Percentiles rank a stretch among this genome's conserved stretches.
Evolutionary conservation across 2,888 invertebrate genomes (phyloP).

Genomic region (Drosophila atroscutellata): DNA sequence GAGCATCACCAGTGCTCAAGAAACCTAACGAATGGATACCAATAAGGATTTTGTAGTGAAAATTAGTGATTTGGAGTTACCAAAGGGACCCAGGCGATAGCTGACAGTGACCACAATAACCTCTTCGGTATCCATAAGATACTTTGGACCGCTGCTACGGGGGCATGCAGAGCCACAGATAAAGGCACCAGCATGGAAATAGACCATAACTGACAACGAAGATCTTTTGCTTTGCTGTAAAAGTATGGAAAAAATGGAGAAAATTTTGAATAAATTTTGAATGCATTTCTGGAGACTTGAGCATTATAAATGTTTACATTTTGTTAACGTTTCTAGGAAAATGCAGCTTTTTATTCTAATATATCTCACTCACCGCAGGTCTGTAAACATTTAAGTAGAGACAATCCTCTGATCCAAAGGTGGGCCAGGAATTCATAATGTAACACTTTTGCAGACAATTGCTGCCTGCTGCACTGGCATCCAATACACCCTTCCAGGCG

Average conservation of each 20-base stretch:
- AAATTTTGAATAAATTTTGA: not conserved
- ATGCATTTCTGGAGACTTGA: not conserved
- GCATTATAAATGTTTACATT: not conserved
- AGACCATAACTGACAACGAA: constrained; percentile 85
- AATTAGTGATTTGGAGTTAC: constrained; percentile 30
- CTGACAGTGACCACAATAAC: constrained; percentile 84
- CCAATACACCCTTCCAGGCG: constrained; percentile 65
- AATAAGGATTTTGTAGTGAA: not conserved
- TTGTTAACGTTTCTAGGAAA: not conserved
- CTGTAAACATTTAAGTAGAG: constrained; percentile 86
- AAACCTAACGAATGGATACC: constrained; percentile 75
- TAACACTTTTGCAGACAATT: constrained; percentile 85
- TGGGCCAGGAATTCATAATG: constrained; percentile 57
- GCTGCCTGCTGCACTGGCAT: constrained; percentile 81
- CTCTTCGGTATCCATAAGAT: constrained; percentile 84
- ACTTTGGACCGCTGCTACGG: constrained; percentile 83
- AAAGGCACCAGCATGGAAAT: constrained; percentile 86
- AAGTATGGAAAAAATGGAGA: not conserved
- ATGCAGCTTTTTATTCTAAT: not conserved
- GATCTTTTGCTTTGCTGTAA: constrained; percentile 18
- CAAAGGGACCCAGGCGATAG: constrained; percentile 83
- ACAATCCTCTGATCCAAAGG: constrained; percentile 86
- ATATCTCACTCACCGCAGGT: constrained; percentile 66
- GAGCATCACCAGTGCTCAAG: constrained; percentile 84
- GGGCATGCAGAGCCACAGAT: constrained; percentile 85